phyloP scores from a whole-genome alignment of 2,888 invertebrate genomes.

The Salticus scenicus region DNA sequence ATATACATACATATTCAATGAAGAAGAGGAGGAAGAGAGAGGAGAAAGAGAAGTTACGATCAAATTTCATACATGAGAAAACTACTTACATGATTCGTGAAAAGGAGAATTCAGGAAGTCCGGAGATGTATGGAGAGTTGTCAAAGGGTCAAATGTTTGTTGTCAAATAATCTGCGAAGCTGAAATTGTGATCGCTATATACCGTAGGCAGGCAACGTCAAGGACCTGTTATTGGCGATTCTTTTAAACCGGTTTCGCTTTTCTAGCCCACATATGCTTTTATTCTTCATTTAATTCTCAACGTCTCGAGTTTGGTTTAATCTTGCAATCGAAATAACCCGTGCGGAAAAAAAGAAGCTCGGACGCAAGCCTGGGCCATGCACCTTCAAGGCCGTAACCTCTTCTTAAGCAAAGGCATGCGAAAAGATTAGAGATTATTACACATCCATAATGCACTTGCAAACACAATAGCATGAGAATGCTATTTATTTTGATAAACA shows the following conservation, averaged over 20 bases:
- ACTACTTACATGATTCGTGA: neutral
- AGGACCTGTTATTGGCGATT: constrained; percentile 19
- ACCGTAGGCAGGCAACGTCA: constrained; percentile 1
- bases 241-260: constrained; percentile 14
- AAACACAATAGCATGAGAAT: no score
- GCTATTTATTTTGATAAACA: no score
- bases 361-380: neutral
- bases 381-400: constrained; percentile 8
- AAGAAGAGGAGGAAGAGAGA: no score
- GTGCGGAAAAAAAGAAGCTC: neutral
- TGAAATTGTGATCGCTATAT: neutral
- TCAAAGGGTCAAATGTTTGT: neutral
- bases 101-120: neutral
- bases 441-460: no score
- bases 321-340: neutral
- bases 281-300: constrained; percentile 18
- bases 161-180: neutral
- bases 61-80: no score
- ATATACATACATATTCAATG: no score
- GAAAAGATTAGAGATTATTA: no score
- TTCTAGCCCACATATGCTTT: constrained; percentile 12
- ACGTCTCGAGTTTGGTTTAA: neutral
- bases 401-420: no score
- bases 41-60: no score
- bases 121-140: neutral